Evolutionary conservation across 2,797 vertebrate genomes (phyloP).

Genomic region (Gila robusta): DNA sequence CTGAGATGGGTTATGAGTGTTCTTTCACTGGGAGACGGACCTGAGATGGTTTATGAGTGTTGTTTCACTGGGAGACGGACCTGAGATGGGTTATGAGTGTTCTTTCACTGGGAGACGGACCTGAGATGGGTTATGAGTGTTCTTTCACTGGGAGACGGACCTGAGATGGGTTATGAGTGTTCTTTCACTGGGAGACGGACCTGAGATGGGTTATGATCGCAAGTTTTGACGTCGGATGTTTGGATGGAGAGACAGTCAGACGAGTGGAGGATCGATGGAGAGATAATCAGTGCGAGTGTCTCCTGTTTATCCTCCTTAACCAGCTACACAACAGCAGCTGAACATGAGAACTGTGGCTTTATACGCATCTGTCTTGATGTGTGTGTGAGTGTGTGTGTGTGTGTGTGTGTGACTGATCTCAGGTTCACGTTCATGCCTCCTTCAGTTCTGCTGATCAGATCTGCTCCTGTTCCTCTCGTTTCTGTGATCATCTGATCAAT

Average conservation of each 20-base stretch:
- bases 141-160: too few relatives aligned
- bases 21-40: too few relatives aligned
- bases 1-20: too few relatives aligned
- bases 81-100: too few relatives aligned
- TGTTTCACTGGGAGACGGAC: too few relatives aligned
- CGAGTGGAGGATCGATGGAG: neutral
- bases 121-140: too few relatives aligned
- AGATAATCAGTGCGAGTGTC: constrained; percentile 17
- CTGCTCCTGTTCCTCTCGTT: neutral
- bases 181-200: neutral
- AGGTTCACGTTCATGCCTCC: neutral
- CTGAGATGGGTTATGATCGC: neutral
- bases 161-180: too few relatives aligned
- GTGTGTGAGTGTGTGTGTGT: too few relatives aligned
- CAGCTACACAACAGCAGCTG: neutral
- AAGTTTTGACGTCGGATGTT: neutral
- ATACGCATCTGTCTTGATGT: too few relatives aligned
- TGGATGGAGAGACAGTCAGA: neutral
- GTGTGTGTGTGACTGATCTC: neutral
- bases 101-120: too few relatives aligned
- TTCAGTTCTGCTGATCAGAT: neutral
- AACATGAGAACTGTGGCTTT: neutral
- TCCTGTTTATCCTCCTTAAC: constrained; percentile 39
- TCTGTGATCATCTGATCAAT: neutral
- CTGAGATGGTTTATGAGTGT: too few relatives aligned